A percentile compares a stretch with the other conserved stretches of the same genome.
Conservation (phyloP, 2,113 vertebrate genomes). For the Stercorarius parasiticus region DNA sequence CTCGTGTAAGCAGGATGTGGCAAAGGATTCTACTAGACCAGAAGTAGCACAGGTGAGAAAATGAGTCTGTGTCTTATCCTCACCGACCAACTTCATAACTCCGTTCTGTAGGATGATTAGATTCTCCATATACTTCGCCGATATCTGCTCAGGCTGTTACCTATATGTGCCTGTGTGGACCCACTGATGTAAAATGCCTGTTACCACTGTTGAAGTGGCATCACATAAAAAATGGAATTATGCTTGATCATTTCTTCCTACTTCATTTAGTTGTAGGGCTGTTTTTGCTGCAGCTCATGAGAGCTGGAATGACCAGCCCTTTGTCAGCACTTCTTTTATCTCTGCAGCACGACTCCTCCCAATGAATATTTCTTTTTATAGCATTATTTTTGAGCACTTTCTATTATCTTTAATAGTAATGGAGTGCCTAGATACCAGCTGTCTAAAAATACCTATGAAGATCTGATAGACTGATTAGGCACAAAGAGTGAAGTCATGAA, state of each 20-base stretch:
- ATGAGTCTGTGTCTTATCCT: background rate
- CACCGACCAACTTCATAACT: background rate
- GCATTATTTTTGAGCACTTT: background rate
- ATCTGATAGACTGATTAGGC: conserved; percentile 3
- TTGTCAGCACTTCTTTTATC: background rate
- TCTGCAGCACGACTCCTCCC: background rate
- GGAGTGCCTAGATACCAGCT: conserved; percentile 8
- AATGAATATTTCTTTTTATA: background rate
- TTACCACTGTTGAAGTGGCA: background rate
- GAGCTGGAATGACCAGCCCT: background rate
- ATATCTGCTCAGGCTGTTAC: background rate
- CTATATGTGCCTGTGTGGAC: background rate
- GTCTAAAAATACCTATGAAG: background rate
- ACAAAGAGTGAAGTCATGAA: conserved; percentile 6
- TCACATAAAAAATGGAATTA: background rate
- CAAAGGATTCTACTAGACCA: background rate
- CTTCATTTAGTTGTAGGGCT: background rate
- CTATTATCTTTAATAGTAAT: background rate
- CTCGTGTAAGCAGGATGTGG: background rate
- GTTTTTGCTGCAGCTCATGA: background rate
- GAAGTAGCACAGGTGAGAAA: background rate
- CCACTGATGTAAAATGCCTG: background rate
- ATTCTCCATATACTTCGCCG: background rate
- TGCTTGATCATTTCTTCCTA: background rate
- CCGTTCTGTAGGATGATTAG: background rate